These are phyloP conservation scores for Orthosia cruda DNA, from an alignment of 2,888 invertebrate genomes.

Conservation along the genomic window DNA sequence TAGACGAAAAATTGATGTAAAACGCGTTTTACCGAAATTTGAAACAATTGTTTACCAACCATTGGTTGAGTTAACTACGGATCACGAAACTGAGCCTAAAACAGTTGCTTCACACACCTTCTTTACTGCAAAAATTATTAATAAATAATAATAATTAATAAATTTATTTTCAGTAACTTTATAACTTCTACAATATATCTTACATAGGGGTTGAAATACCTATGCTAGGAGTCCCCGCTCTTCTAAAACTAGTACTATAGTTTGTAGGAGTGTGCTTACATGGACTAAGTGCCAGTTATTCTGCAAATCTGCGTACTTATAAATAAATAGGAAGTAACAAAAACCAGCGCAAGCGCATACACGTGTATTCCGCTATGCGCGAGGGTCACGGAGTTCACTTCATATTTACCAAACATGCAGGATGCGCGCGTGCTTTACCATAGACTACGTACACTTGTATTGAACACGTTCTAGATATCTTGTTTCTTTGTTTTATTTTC, in stretches of 20 bases:
- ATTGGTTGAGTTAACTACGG: too few relatives aligned
- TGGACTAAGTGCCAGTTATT: conserved; percentile 39
- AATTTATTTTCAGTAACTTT: too few relatives aligned
- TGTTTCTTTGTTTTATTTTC: conserved; percentile 23
- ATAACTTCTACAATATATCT: too few relatives aligned
- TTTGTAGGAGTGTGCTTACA: too few relatives aligned
- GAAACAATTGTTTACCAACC: too few relatives aligned
- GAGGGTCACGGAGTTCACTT: conserved; percentile 84
- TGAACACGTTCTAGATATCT: conserved; percentile 21
- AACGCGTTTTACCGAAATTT: too few relatives aligned
- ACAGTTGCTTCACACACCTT: conserved; percentile 16
- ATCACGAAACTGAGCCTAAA: neutral
- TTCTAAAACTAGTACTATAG: too few relatives aligned
- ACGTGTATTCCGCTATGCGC: conserved; percentile 66
- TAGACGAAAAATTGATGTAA: too few relatives aligned
- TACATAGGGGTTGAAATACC: too few relatives aligned
- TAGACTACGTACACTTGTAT: conserved; percentile 63
- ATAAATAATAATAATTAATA: too few relatives aligned
- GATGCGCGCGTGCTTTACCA: conserved; percentile 76
- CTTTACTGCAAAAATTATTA: conserved; percentile 14
- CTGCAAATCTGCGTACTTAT: conserved; percentile 41
- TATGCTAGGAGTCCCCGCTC: too few relatives aligned
- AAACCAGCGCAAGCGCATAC: conserved; percentile 61
- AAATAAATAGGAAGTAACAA: conserved; percentile 57
- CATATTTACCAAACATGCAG: conserved; percentile 86